These are phyloP conservation scores for Crocidura indochinensis DNA, from an alignment of 2,797 vertebrate species.

Conservation along the genomic window DNA sequence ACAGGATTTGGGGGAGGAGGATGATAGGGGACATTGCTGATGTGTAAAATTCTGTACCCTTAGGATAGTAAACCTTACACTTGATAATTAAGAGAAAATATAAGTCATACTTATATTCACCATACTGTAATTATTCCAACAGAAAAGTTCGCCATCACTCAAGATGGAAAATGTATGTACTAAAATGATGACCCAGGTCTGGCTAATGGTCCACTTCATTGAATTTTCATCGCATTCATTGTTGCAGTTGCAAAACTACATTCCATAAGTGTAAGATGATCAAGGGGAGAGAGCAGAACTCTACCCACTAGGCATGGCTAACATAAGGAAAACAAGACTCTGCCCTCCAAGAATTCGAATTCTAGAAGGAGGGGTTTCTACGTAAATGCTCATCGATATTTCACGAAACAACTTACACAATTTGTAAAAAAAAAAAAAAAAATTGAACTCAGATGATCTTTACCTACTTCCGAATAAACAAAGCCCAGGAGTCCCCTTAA, in stretches of 20 bases:
- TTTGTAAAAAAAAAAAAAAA: no score
- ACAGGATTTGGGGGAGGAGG: no score
- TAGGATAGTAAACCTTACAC: no score
- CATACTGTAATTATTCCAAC: not conserved
- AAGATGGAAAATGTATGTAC: not conserved
- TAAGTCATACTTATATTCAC: accelerated
- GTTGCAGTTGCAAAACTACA: no score
- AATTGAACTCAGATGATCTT: not conserved
- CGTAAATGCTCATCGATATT: not conserved
- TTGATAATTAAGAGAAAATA: not conserved
- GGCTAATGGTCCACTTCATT: not conserved
- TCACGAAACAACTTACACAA: not conserved
- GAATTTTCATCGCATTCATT: not conserved
- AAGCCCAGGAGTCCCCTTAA: not conserved
- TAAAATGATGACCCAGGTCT: not conserved
- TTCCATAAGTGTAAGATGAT: not conserved
- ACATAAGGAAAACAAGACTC: not conserved
- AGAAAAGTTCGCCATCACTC: not conserved
- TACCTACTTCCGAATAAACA: not conserved
- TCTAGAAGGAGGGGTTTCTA: not conserved
- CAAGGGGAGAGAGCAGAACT: accelerated
- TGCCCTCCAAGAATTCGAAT: not conserved
- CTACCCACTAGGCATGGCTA: not conserved
- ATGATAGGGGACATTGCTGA: no score
- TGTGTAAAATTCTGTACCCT: not conserved